Percentiles rank a stretch among this genome's conserved stretches.
Conservation (phyloP, 2,113 vertebrate species). For the Patagioenas fasciata region DNA sequence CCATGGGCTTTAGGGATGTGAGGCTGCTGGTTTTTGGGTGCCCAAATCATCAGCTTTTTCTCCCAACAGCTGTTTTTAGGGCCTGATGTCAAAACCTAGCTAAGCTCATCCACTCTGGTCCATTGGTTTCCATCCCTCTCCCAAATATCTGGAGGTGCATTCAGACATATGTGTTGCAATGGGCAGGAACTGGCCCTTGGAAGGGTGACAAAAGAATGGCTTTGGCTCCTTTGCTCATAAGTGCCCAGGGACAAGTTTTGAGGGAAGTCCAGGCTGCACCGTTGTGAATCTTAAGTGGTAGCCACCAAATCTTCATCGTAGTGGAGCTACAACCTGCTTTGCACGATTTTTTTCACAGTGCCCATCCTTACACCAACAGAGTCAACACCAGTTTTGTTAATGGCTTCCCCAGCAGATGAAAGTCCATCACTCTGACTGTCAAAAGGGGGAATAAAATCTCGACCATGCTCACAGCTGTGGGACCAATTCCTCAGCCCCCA, state of each 20-base stretch:
- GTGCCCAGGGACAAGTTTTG: neutral
- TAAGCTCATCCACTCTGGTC: neutral
- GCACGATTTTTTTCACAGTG: neutral
- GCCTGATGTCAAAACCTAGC: neutral
- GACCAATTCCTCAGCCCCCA: neutral
- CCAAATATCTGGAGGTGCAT: fast-evolving
- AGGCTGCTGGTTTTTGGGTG: neutral
- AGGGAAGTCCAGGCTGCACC: neutral
- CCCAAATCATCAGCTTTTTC: neutral
- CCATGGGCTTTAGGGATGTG: fast-evolving
- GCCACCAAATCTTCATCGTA: neutral
- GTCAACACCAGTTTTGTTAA: neutral
- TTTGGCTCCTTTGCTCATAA: neutral
- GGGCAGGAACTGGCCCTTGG: neutral
- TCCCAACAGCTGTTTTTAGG: neutral
- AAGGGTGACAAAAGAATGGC: neutral
- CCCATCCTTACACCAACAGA: neutral
- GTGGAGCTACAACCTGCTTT: neutral
- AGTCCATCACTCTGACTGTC: neutral
- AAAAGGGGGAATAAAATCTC: neutral
- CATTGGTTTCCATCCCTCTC: neutral
- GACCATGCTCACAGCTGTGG: fast-evolving
- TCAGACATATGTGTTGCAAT: fast-evolving
- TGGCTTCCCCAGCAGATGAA: neutral
- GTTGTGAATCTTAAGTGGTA: neutral